Base-by-base conservation (phyloP, 2,888 invertebrate genomes). In the Lasioglossum pauxillum region DNA sequence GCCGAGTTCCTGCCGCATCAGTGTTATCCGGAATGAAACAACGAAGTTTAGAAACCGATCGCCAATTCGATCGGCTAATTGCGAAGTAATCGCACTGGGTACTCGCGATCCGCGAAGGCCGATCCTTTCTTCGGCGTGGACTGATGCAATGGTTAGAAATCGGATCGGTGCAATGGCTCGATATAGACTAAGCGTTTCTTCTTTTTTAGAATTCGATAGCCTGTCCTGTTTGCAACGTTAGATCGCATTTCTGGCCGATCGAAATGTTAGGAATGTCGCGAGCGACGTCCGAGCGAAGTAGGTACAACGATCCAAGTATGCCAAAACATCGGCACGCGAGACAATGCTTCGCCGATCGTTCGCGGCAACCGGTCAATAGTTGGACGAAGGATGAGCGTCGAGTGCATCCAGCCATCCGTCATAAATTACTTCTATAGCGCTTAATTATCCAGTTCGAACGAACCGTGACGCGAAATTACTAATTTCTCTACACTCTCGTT, bases 91-190 rank as follows among this genome's bases (percentile, higher is more conserved):
- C 31, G 64, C 64, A 64, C 7, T 5, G 64, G 64, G 23, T 53
- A 12, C 60, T 35, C n/a, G 31, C 27, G 27, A 74, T 46, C 27
- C 31, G 14, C 35, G 5, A 46, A 57, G 41, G 5, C 14, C 2
- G 12, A 49, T 8, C 16, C 7, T 14, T 19, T 23, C 27, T 1
- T 23, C 2, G 10, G 10, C 2, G n/a, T 2, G 5, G 14, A n/a
- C 14, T 60, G 75, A 46, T 16, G 64, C 67, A 78, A 85, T 19
- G 10, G 14, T 38, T 67, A 31, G 73, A 85, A 83, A 83, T 72
- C 46, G 31, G 71, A 76, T 83, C 38, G 41, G 38, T 12, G 35
- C 16, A 35, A 41, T 10, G 53, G 35, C 16, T 2, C n/a, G 10
- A n/a, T 38, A 75, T 5, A 2, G 23, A 35, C 35, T 10, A 8